Evolutionary conservation across 2,797 vertebrate species (phyloP).

Genomic region (Molossus molossus): DNA sequence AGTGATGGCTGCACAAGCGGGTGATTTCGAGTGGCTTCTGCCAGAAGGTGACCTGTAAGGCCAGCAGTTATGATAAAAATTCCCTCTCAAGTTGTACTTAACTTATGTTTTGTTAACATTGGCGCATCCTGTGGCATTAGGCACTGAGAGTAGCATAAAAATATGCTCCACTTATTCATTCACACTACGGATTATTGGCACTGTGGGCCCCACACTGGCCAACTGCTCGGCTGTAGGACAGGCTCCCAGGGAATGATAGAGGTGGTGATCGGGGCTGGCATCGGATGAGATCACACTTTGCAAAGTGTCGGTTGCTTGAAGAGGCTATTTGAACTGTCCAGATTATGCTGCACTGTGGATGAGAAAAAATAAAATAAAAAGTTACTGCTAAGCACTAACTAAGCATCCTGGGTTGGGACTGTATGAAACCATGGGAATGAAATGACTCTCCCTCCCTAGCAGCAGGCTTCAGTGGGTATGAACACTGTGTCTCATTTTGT

Average conservation of each 20-base stretch:
- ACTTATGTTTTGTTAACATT: neutral
- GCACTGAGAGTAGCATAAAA: neutral
- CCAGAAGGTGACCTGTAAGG: neutral
- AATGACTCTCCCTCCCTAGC: neutral
- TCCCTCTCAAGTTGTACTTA: slow-evolving; percentile 8
- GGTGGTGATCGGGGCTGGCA: rapidly evolving
- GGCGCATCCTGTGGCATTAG: neutral
- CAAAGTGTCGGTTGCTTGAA: neutral
- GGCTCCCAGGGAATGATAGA: neutral
- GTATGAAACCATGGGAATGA: neutral
- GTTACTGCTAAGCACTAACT: neutral
- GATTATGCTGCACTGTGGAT: neutral
- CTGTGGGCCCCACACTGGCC: neutral
- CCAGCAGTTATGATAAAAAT: neutral
- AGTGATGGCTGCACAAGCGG: neutral
- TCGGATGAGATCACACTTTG: neutral
- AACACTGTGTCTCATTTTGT: slow-evolving; percentile 14
- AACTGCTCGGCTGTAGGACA: neutral
- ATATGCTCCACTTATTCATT: neutral
- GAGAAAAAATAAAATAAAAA: neutral
- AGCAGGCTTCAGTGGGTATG: neutral
- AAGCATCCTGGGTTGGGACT: neutral
- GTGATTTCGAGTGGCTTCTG: neutral
- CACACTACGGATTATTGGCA: neutral
- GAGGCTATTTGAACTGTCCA: neutral